These are phyloP conservation scores for Siderastrea siderea DNA, from an alignment of 92 coral and sea anemone species.

Conservation along the genomic window DNA sequence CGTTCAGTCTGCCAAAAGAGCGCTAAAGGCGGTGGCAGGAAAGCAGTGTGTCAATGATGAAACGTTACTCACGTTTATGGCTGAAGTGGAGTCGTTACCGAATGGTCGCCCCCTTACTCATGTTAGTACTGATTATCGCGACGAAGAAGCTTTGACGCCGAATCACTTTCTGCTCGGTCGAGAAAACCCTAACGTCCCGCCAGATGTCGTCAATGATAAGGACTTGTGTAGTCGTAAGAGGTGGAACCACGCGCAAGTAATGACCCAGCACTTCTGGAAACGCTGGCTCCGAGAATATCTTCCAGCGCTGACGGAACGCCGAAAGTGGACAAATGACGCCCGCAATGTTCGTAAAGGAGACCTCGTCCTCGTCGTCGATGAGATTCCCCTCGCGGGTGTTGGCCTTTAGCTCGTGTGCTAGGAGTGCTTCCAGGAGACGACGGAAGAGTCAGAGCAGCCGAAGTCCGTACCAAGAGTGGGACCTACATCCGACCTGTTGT, in stretches of 20 bases:
- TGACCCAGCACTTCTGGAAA: conserved; percentile 77
- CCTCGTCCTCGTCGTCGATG: background rate
- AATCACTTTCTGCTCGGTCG: conserved; percentile 79
- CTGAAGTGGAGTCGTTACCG: conserved; percentile 64
- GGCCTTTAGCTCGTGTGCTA: too few relatives aligned
- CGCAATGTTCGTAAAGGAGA: background rate
- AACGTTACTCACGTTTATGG: conserved; percentile 74
- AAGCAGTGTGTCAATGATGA: conserved; percentile 74
- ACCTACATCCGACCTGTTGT: too few relatives aligned
- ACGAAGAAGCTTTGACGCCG: conserved; percentile 73
- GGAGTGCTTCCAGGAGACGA: too few relatives aligned
- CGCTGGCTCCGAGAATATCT: conserved; percentile 72
- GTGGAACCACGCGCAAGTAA: conserved; percentile 78
- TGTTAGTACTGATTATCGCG: conserved; percentile 63
- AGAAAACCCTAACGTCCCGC: conserved; percentile 57
- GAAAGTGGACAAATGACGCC: conserved; percentile 41
- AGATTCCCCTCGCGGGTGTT: too few relatives aligned
- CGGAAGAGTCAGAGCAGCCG: too few relatives aligned
- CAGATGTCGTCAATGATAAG: conserved; percentile 28
- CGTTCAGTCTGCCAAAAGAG: conserved; percentile 71
- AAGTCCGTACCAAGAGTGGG: too few relatives aligned
- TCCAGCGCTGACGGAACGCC: conserved; percentile 41
- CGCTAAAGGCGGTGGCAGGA: conserved; percentile 67
- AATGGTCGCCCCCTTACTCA: conserved; percentile 72
- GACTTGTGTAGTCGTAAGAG: conserved; percentile 58